These are phyloP conservation scores for Tachysurus vachellii DNA, from an alignment of 2,113 vertebrate species.

Conservation along the genomic window DNA sequence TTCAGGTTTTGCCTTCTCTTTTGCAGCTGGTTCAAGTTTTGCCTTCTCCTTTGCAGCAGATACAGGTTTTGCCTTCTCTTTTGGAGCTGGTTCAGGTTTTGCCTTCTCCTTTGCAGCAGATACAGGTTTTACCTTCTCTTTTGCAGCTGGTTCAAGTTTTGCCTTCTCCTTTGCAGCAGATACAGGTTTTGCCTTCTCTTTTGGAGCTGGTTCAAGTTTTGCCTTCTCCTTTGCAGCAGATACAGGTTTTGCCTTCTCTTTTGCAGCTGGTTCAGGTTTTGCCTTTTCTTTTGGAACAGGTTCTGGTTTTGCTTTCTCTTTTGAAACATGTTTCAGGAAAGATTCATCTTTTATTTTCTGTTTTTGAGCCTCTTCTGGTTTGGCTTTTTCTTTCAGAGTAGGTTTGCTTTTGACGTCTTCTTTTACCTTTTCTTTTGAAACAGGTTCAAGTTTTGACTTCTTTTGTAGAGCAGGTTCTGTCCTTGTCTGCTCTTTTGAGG, in stretches of 20 bases:
- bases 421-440: background rate
- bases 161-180: background rate
- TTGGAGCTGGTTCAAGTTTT: background rate
- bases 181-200: conserved; percentile 25
- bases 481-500: background rate
- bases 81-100: conserved; percentile 44
- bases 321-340: background rate
- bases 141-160: background rate
- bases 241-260: background rate
- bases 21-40: background rate
- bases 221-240: conserved; percentile 1
- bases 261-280: background rate
- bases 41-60: background rate
- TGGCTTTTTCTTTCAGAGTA: background rate
- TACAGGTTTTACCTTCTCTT: background rate
- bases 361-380: background rate
- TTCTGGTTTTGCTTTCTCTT: background rate
- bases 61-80: conserved; percentile 28
- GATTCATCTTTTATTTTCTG: background rate
- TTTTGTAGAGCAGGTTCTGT: background rate
- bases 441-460: background rate
- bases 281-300: background rate
- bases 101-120: background rate
- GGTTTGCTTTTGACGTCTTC: background rate
- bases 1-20: conserved; percentile 11